Evolutionary conservation across 2,113 vertebrate genomes (phyloP), one percentile per base, ranked within the genome.

Genomic region (Lichenostomus cassidix): DNA sequence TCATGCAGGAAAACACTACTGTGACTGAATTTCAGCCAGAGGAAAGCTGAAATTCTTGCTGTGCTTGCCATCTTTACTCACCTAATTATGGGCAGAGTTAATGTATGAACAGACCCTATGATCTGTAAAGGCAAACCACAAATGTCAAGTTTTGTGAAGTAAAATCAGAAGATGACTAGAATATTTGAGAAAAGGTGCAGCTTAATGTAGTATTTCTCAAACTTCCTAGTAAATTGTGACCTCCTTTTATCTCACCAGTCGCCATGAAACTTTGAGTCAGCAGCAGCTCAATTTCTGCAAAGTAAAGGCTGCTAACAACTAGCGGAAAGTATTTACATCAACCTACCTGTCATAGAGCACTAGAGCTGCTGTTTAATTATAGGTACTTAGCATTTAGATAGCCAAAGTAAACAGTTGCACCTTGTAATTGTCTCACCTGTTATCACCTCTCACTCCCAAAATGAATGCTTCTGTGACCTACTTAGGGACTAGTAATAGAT

Each of bases 41-140:
- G 7, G 15, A 89, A 91, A 81, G 65, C 44, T 87, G 65, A 87
- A 92, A 92, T 91, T 94, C 81, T 83, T 79, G 77, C 87, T 91
- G 74, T 62, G 77, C 58, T 93, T 92, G 77, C 27, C 3, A 82
- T 65, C 83, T 73, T 76, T 73, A 56, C 37, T 84, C 77, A 89
- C 53, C 58, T 94, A 92, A 86, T 91, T 93, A 91, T 39, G 31
- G 24, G 60, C 52, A 83, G 60, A 92, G 60, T 52, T 89, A 95
- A 83, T 52, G 68, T 94, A 74, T 42, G 86, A 91, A 84, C 64
- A 95, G 76, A 83, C 42, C 56, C 41, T 52, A 89, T 60, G 62
- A 92, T 91, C 78, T 95, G 58, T 46, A 92, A 89, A 94, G 91
- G 62, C 58, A 96, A 94, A 87, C 46, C 84, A 65, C 70, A 87